phyloP scores from a whole-genome alignment of 1,140 invertebrate species.

The Delia radicum region DNA sequence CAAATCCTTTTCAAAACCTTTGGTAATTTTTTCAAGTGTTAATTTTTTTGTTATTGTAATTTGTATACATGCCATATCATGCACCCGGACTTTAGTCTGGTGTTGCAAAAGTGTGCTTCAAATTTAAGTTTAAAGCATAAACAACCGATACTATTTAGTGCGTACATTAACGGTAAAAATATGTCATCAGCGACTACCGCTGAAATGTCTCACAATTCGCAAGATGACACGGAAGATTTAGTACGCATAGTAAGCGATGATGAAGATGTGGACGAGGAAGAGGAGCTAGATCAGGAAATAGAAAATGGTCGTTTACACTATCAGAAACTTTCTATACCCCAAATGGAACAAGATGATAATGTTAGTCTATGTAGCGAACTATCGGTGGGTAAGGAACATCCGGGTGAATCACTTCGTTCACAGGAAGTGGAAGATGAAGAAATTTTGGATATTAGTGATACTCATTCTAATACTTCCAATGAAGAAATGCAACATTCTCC shows the following conservation, averaged over 20 bases:
- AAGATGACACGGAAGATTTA: not conserved
- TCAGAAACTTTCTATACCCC: not conserved
- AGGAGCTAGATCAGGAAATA: not conserved
- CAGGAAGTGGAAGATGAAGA: not conserved
- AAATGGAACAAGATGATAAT: constrained; percentile 33
- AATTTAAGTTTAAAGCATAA: constrained; percentile 14
- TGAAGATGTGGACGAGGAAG: constrained; percentile 6
- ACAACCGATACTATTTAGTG: not conserved
- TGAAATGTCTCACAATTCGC: not conserved
- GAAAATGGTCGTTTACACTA: not conserved
- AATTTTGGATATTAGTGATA: constrained; percentile 27
- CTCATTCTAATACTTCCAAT: constrained; percentile 25
- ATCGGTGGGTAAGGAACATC: constrained; percentile 66
- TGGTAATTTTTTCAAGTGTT: not conserved
- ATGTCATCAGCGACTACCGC: not conserved
- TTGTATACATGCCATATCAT: not conserved
- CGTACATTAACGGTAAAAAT: not conserved
- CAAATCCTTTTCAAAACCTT: not conserved
- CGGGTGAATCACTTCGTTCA: not conserved
- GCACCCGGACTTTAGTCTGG: constrained; percentile 20
- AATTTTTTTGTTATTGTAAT: not conserved
- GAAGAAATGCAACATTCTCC: constrained; percentile 26
- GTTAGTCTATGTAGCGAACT: constrained; percentile 66
- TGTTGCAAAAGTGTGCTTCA: constrained; percentile 20
- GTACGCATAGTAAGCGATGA: constrained; percentile 17